Base-by-base conservation (phyloP, 1,140 invertebrate genomes). In the Procambarus clarkii region DNA sequence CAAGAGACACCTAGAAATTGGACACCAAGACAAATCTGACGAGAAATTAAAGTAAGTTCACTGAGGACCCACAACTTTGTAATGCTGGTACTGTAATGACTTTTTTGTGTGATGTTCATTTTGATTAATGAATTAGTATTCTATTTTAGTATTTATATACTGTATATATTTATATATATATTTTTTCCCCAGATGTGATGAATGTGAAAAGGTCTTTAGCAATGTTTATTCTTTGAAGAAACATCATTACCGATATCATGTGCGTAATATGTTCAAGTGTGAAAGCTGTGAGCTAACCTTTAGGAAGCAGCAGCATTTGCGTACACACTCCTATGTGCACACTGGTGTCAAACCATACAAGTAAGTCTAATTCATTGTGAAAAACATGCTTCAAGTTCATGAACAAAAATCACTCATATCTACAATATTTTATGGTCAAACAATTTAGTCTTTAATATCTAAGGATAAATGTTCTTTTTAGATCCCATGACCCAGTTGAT, bases 241-340 rank as follows among this genome's bases (percentile, higher is more conserved):
- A 60, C 92, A 92, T 69, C 44, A 48, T 7, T 45, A 81, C 7
- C 64, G 89, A 45, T 74, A 58, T 44, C 92, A 92, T 74, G 79
- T 76, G n/a, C 86, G 71, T 24, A n/a, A 76, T n/a, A 79, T 45
- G 46, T 88, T 86, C 60, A 81, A 69, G 24, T 93, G 92, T 45
- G 34, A 74, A 3, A 80, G 81, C 46, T 93, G 92, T 83, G 90
- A 90, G 18, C 54, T 86, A 45, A 50, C 74, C 24, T 93, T 93
- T 46, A 64, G 74, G 24, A 93, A 93, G 44, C 92, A 93, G 80
- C 92, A 93, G 46, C 92, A 91, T 15, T 82, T 93, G 34, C 54
- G 58, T n/a, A 80, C 76, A 54, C 92, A 93, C 77, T 79, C 89
- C 21, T 89, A 78, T 88, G 54, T 71, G 0, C 92, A 93, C 76